phyloP scores from a whole-genome alignment of 1,140 invertebrate genomes.

The Drosophila subpulchrella region DNA sequence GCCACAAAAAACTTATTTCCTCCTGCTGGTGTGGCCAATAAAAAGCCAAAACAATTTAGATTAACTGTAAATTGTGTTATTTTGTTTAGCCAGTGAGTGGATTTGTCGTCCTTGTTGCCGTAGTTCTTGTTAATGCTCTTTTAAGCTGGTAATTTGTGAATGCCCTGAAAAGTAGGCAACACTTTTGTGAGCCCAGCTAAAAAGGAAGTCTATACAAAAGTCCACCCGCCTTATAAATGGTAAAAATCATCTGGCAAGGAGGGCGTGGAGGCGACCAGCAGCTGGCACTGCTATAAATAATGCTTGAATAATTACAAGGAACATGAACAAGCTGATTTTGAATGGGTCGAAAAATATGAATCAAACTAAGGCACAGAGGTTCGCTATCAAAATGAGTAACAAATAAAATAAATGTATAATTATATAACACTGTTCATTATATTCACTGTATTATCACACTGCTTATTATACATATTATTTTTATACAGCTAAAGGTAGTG shows the following conservation, averaged over 20 bases:
- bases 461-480: too few species aligned
- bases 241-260: neutral
- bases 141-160: slow-evolving; percentile 63
- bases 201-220: slow-evolving; percentile 62
- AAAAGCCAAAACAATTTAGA: slow-evolving; percentile 80
- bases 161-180: slow-evolving; percentile 74
- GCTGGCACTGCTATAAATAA: slow-evolving; percentile 69
- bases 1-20: slow-evolving; percentile 72
- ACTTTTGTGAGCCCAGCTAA: slow-evolving; percentile 59
- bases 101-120: slow-evolving; percentile 46
- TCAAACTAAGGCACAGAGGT: slow-evolving; percentile 1
- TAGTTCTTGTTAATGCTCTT: slow-evolving; percentile 30
- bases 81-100: slow-evolving; percentile 70
- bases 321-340: slow-evolving; percentile 62
- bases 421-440: too few species aligned
- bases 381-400: neutral
- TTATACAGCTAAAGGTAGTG: too few species aligned
- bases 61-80: slow-evolving; percentile 83
- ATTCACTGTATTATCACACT: too few species aligned
- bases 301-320: slow-evolving; percentile 77
- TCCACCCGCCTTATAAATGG: neutral
- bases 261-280: slow-evolving; percentile 11
- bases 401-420: neutral
- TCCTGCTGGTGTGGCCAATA: slow-evolving; percentile 67
- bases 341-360: slow-evolving; percentile 41